Evolutionary conservation across 2,113 vertebrate species (phyloP), one percentile per base, ranked within the genome.

Genomic region (Amia ocellicauda): DNA sequence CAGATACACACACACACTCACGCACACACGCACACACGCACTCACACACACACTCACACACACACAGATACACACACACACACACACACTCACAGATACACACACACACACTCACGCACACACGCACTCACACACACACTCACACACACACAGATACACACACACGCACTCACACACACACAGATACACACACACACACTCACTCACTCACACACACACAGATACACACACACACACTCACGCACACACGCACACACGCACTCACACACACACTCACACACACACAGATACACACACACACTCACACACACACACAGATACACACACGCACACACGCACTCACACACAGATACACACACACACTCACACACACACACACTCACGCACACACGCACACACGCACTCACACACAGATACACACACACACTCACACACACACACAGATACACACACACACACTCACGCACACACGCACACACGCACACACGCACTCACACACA

Each of bases 161-260:
- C 11, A 36, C 31, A 36, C n/a, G n/a, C n/a, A 36, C 5, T 11
- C 11, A 57, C 31, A 1, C 53, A 28, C 59, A 50, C 52, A 52
- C 74, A 69, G 74, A 76, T 76, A 70, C n/a, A n/a, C 62, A 74
- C 53, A 72, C n/a, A n/a, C n/a, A n/a, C n/a, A n/a, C n/a, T n/a
- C n/a, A n/a, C n/a, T n/a, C n/a, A n/a, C n/a, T n/a, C 40, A 2
- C 49, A 51, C 28, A 45, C 67, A 29, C 58, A 45, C 59, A 64
- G 58, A 69, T 52, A 56, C 60, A 65, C 66, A 72, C 57, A 65
- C 63, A 69, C 47, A 65, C 45, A 72, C 9, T 50, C n/a, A n/a
- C n/a, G n/a, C 55, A 80, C 78, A 75, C 73, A 78, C 4, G 76
- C 68, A 72, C n/a, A n/a, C n/a, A n/a, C n/a, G n/a, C n/a, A n/a